These are phyloP conservation scores for Metopolophium dirhodum DNA, from an alignment of 1,140 invertebrate species.

Conservation along the genomic window DNA sequence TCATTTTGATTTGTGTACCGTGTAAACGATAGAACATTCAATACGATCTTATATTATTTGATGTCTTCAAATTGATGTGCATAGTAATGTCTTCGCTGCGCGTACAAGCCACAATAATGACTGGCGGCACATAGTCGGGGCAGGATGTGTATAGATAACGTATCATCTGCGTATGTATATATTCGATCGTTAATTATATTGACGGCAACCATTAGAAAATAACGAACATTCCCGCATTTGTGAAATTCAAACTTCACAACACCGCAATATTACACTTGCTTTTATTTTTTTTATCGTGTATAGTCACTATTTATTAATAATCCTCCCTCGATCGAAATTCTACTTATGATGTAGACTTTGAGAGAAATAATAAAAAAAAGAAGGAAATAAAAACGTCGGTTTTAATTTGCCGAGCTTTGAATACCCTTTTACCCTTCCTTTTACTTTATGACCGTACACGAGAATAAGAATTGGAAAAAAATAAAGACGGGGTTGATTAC, in stretches of 20 bases:
- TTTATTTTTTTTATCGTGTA: not conserved
- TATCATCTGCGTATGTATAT: not conserved
- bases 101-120: not conserved
- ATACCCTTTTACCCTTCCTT: not conserved
- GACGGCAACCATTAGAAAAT: conserved; percentile 14
- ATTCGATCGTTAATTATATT: conserved; percentile 25
- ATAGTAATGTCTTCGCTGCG: not conserved
- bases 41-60: not conserved
- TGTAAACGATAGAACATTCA: not conserved
- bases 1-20: not conserved
- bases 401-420: conserved; percentile 25
- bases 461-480: conserved; percentile 36
- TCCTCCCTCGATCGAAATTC: not conserved
- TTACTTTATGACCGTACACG: not conserved
- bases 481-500: conserved; percentile 40
- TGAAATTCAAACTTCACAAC: conserved; percentile 26
- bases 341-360: conserved; percentile 17
- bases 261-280: conserved; percentile 6
- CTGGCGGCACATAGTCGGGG: conserved; percentile 21
- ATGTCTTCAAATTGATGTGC: not conserved
- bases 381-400: conserved; percentile 23
- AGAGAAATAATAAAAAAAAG: conserved; percentile 22
- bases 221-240: not conserved
- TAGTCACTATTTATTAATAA: not conserved
- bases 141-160: not conserved